Evolutionary conservation across 2,888 invertebrate species (phyloP), one percentile per base, ranked within the genome.

Genomic region (Rapana venosa): DNA sequence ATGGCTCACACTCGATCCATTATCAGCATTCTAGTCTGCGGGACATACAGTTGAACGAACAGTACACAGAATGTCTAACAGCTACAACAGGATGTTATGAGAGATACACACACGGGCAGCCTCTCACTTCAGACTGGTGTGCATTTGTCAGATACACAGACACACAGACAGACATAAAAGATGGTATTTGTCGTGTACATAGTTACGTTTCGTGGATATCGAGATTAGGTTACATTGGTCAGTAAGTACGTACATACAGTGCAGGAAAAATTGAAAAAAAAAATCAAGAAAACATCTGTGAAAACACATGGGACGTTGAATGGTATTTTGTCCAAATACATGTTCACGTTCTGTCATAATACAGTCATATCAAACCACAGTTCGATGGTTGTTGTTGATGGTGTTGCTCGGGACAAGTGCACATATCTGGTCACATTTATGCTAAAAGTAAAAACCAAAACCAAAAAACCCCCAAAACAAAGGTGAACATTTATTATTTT

Each of bases 331-430:
- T 47, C 47, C 47, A 47, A 47, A 47, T 47, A 47, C 4, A 47
- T 47, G 47, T 47, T 47, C 47, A 47, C 8, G 15, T 13, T 61
- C 61, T n/a, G 74, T n/a, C 26, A n/a, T n/a, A n/a, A 74, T 74
- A 74, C 22, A n/a, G 74, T 74, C 26, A 74, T 74, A 74, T 74
- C n/a, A 22, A 74, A 61, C 74, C 74, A 74, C n/a, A 74, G 74
- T 74, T 74, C 74, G 74, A 74, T 74, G 74, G n/a, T 74, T 13
- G 74, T 26, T 74, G n/a, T 13, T 74, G 26, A n/a, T 47, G 47
- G 4, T 47, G n/a, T 74, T 13, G 74, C 5, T 74, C 1, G n/a
- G 74, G 74, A 74, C n/a, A 74, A 74, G 74, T 74, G 74, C 74
- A 74, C 74, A 74, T 11, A 26, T 74, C n/a, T n/a, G n/a, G 22